Conservation (phyloP, 2,888 invertebrate species). For the Leptinotarsa juncta region DNA sequence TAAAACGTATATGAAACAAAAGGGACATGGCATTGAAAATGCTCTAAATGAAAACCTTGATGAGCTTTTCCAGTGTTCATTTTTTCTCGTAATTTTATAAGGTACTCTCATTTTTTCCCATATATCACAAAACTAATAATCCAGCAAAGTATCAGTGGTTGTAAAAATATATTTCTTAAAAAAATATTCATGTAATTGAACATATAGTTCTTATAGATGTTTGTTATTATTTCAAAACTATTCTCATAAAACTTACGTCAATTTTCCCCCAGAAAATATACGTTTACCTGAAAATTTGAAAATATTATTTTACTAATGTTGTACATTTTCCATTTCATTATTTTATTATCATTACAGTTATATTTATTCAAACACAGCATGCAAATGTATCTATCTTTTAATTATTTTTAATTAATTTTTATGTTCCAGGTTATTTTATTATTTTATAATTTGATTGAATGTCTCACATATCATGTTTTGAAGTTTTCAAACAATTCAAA, state of each 20-base stretch:
- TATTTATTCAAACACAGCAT: slow-evolving; percentile 47
- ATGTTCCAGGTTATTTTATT: slow-evolving; percentile 39
- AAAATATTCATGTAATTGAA: too few species aligned
- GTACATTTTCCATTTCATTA: slow-evolving; percentile 38
- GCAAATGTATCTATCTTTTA: slow-evolving; percentile 37
- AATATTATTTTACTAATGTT: neutral
- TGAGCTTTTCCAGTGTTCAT: too few species aligned
- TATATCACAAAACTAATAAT: too few species aligned
- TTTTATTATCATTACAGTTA: slow-evolving; percentile 45
- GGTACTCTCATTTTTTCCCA: too few species aligned
- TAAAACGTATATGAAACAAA: too few species aligned
- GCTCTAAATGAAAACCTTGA: too few species aligned
- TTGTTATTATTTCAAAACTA: neutral
- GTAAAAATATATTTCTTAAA: too few species aligned
- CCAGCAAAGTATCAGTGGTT: too few species aligned
- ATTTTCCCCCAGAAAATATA: neutral
- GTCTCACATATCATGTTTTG: neutral
- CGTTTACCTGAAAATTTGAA: too few species aligned
- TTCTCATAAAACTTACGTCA: neutral
- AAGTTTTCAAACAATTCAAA: neutral
- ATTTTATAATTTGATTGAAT: slow-evolving; percentile 29
- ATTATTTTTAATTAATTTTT: slow-evolving; percentile 39
- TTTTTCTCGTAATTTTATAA: too few species aligned
- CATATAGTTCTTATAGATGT: too few species aligned
- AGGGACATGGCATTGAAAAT: too few species aligned